Conservation (phyloP, 1,140 invertebrate species). For the Tetraneura akinire region DNA sequence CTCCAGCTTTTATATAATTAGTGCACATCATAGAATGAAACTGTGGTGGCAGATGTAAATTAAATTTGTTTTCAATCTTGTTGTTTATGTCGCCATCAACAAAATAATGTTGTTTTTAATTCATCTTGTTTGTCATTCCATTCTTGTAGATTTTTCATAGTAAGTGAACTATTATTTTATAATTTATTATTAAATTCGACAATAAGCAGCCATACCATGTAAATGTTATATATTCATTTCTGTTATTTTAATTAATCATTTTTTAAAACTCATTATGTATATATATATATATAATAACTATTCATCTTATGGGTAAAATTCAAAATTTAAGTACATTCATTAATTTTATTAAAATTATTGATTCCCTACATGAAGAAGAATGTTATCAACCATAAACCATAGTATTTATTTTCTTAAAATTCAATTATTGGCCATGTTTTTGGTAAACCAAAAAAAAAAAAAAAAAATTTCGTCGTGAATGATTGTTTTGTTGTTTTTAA, state of each 20-base stretch:
- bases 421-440: constrained; percentile 16
- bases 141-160: constrained; percentile 40
- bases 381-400: neutral
- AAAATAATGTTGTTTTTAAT: constrained; percentile 7
- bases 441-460: neutral
- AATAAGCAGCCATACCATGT: constrained; percentile 41
- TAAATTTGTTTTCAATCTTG: constrained; percentile 38
- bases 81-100: constrained; percentile 33
- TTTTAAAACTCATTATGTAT: constrained; percentile 21
- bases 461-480: constrained; percentile 19
- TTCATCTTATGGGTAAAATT: neutral
- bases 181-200: constrained; percentile 50
- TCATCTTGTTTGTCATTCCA: constrained; percentile 46
- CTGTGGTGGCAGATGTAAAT: constrained; percentile 47
- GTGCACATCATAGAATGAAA: constrained; percentile 46
- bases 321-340: neutral
- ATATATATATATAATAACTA: constrained; percentile 24
- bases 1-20: constrained; percentile 38
- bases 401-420: constrained; percentile 43
- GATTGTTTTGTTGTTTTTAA: constrained; percentile 51
- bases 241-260: neutral
- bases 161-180: constrained; percentile 41
- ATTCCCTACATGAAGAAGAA: neutral
- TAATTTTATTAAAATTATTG: neutral
- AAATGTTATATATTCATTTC: constrained; percentile 39